These are phyloP conservation scores for Cheilosia variabilis DNA, from an alignment of 2,888 invertebrate species.

Conservation along the genomic window DNA sequence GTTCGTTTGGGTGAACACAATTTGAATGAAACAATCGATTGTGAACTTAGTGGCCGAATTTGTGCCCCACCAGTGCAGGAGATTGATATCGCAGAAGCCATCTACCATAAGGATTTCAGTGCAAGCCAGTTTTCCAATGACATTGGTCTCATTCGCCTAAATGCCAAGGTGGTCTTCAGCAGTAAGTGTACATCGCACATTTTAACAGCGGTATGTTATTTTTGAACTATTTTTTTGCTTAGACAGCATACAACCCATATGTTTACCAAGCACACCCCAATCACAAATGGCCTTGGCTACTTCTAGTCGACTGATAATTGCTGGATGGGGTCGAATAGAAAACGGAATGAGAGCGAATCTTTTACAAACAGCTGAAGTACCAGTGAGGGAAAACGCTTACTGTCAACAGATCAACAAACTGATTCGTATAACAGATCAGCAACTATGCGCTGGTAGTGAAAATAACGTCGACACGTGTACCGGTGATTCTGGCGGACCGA, in stretches of 20 bases:
- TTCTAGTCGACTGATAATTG: conserved; percentile 76
- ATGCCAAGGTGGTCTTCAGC: conserved; percentile 78
- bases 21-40: conserved; percentile 79
- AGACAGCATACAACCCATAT: conserved; percentile 80
- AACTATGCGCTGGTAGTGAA: conserved; percentile 85
- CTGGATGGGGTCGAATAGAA: conserved; percentile 81
- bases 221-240: conserved; percentile 8
- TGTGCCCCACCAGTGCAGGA: conserved; percentile 83
- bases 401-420: conserved; percentile 80
- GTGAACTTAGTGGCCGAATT: conserved; percentile 76
- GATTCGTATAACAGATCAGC: conserved; percentile 76
- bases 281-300: conserved; percentile 55
- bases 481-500: conserved; percentile 78
- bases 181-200: conserved; percentile 55
- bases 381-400: conserved; percentile 65
- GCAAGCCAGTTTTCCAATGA: conserved; percentile 84
- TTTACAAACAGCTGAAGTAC: conserved; percentile 78
- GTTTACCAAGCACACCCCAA: conserved; percentile 79
- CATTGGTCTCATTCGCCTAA: conserved; percentile 85
- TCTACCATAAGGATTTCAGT: conserved; percentile 85
- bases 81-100: conserved; percentile 79
- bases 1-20: conserved; percentile 84
- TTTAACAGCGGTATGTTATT: too few relatives aligned
- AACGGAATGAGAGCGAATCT: conserved; percentile 31
- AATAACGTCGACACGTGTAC: conserved; percentile 60